phyloP scores from a whole-genome alignment of 2,113 vertebrate genomes.

The Sander vitreus region DNA sequence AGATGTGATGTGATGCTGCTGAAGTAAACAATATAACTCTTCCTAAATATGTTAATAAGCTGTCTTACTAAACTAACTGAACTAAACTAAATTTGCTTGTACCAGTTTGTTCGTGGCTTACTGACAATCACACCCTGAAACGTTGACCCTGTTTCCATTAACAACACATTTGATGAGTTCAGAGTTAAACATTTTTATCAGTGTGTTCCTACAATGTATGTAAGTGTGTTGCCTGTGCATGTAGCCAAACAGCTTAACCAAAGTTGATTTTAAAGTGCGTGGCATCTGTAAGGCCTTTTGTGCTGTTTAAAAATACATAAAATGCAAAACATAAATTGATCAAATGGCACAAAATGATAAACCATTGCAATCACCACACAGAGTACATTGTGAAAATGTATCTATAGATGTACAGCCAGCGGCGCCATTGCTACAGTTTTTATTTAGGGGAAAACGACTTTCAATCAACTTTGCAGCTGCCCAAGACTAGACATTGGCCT shows the following conservation, averaged over 20 bases:
- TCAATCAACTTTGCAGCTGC: not conserved
- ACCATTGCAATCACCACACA: not conserved
- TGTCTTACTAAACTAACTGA: not conserved
- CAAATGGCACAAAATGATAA: slow-evolving; percentile 5
- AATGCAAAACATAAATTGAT: not conserved
- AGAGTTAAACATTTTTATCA: not conserved
- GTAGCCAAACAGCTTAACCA: not conserved
- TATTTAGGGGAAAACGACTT: not conserved
- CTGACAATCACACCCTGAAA: not conserved
- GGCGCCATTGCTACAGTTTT: not conserved
- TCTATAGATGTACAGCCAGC: not conserved
- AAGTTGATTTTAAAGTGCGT: not conserved
- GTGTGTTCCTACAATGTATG: not conserved
- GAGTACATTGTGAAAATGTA: not conserved
- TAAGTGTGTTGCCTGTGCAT: not conserved
- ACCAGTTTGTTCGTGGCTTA: not conserved
- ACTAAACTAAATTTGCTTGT: not conserved
- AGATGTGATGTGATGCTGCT: not conserved
- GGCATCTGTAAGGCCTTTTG: not conserved
- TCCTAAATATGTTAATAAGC: slow-evolving; percentile 23
- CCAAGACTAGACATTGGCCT: not conserved
- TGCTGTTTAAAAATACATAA: not conserved
- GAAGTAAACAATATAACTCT: not conserved
- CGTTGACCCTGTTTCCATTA: not conserved
- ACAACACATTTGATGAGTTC: not conserved